Evolutionary conservation across 2,113 vertebrate genomes (phyloP).

Genomic region (Pomatostomus ruficeps): DNA sequence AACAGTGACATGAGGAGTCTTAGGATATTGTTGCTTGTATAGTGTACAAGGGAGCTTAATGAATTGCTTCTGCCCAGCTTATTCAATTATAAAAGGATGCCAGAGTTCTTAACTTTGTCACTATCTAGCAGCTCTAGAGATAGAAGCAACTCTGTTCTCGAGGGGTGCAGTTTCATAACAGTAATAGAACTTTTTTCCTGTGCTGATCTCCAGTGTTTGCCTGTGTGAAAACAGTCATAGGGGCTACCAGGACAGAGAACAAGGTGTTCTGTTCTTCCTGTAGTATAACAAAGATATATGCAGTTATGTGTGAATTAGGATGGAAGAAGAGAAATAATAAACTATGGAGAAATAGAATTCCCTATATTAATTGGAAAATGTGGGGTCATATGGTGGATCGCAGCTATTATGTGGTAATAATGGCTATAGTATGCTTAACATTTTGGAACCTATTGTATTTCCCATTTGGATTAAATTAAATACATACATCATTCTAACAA

Average conservation of each 20-base stretch:
- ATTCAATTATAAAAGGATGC: not conserved
- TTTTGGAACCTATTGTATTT: constrained; percentile 46
- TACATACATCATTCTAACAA: constrained; percentile 71
- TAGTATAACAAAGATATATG: constrained; percentile 13
- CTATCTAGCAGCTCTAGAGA: not conserved
- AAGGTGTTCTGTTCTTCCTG: not conserved
- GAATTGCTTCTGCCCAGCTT: not conserved
- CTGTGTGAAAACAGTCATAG: not conserved
- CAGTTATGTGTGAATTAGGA: not conserved
- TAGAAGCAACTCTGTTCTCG: not conserved
- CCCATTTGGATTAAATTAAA: constrained; percentile 73
- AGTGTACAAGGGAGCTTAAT: not conserved
- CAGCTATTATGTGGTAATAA: constrained; percentile 47
- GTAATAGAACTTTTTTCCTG: not conserved
- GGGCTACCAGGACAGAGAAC: not conserved
- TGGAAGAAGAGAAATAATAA: constrained; percentile 24
- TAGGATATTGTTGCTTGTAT: not conserved
- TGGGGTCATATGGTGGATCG: not conserved
- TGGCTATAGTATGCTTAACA: constrained; percentile 26
- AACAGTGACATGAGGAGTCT: not conserved
- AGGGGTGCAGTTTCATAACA: not conserved
- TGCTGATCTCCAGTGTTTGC: not conserved
- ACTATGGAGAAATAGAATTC: constrained; percentile 5
- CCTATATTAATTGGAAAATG: not conserved
- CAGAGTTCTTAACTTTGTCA: not conserved